These are phyloP conservation scores for Lineus longissimus DNA, from an alignment of 1,140 invertebrate species.

Conservation along the genomic window DNA sequence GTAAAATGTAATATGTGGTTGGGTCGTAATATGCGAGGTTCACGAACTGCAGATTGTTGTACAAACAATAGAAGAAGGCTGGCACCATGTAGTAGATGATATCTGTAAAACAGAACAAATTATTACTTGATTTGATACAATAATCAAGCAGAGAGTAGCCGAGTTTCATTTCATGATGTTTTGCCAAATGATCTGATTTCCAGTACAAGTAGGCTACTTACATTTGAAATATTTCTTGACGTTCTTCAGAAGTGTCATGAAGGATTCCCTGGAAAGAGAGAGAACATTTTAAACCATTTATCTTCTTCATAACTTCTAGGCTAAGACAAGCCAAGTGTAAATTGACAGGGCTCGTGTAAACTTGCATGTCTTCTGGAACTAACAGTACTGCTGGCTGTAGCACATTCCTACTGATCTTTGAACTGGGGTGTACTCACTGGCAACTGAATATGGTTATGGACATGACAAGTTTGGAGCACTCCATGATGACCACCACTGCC, in stretches of 20 bases:
- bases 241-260: constrained; percentile 28
- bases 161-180: no score
- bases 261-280: constrained; percentile 57
- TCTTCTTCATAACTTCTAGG: no score
- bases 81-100: constrained; percentile 85
- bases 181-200: no score
- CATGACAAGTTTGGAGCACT: constrained; percentile 77
- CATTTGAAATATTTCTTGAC: constrained; percentile 32
- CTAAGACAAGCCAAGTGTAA: no score
- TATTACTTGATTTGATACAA: constrained; percentile 14
- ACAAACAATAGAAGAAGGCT: constrained; percentile 85
- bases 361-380: no score
- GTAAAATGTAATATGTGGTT: constrained; percentile 88
- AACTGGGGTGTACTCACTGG: neutral
- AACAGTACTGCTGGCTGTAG: neutral
- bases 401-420: neutral
- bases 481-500: constrained; percentile 81
- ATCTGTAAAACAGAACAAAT: constrained; percentile 57
- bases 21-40: constrained; percentile 89
- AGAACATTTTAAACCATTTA: neutral
- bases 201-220: no score
- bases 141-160: no score
- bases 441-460: constrained; percentile 60
- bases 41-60: constrained; percentile 91
- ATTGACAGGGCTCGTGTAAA: no score